phyloP scores from a whole-genome alignment of 1,140 invertebrate genomes.

The Aphaenogaster ashmeadi region DNA sequence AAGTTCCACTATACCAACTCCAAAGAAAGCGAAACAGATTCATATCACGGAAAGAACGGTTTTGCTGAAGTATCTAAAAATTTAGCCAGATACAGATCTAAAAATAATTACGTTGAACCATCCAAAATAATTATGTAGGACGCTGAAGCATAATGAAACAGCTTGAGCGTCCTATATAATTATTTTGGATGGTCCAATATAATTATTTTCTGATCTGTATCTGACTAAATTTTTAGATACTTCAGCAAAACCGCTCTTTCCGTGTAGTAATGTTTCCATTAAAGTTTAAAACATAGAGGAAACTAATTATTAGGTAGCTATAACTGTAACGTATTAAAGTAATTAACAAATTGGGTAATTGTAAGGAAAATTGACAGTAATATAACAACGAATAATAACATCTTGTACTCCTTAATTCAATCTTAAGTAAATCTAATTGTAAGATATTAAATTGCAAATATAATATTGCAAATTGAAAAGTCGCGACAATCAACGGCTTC shows the following conservation, averaged over 20 bases:
- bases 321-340: not conserved
- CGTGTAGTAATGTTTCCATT: not conserved
- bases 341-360: not conserved
- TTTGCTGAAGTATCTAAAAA: no score
- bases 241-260: no score
- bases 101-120: no score
- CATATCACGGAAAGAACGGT: no score
- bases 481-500: not conserved
- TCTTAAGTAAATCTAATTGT: not conserved
- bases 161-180: no score
- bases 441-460: not conserved
- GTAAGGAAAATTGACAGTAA: not conserved
- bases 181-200: no score
- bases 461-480: not conserved
- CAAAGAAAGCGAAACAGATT: slow-evolving; percentile 22
- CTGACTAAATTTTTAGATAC: no score
- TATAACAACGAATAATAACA: not conserved
- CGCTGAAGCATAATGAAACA: no score
- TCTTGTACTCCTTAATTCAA: slow-evolving; percentile 15
- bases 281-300: not conserved
- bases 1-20: not conserved
- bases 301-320: not conserved
- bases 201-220: no score
- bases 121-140: no score
- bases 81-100: no score